phyloP scores from a whole-genome alignment of 2,797 vertebrate genomes.

The Crocidura indochinensis region DNA sequence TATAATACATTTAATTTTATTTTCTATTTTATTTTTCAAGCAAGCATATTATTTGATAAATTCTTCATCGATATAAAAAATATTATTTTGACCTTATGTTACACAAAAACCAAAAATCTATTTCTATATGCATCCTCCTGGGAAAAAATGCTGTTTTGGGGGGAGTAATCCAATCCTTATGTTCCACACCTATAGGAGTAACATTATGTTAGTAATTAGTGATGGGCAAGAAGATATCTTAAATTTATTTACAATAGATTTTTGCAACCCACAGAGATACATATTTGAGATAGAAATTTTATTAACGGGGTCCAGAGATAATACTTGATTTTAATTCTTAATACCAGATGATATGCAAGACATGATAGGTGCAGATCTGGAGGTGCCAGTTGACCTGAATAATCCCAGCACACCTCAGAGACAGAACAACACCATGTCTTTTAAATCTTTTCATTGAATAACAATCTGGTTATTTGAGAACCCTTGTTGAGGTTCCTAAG shows the following conservation, averaged over 20 bases:
- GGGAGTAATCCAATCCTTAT: not conserved
- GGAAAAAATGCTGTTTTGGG: not conserved
- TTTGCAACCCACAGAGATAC: not conserved
- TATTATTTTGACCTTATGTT: too few species aligned
- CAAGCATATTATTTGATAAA: not conserved
- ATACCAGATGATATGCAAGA: too few species aligned
- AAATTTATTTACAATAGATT: not conserved
- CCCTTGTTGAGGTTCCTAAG: too few species aligned
- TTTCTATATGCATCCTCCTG: constrained; percentile 3
- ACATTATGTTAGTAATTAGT: not conserved
- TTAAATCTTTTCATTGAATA: too few species aligned
- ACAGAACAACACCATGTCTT: too few species aligned
- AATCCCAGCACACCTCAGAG: too few species aligned
- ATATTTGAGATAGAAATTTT: not conserved
- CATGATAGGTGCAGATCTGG: too few species aligned
- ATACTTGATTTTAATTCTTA: too few species aligned
- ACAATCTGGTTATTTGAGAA: too few species aligned
- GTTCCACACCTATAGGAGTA: not conserved
- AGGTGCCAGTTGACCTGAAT: too few species aligned
- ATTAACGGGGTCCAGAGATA: not conserved
- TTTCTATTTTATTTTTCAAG: not conserved
- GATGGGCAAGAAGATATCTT: not conserved
- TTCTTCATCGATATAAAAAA: too few species aligned
- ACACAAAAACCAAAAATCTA: not conserved
- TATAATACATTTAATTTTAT: not conserved